Percentiles rank a stretch among this genome's conserved stretches.
Conservation (phyloP, 1,140 invertebrate species). For the Pollicipes pollicipes region DNA sequence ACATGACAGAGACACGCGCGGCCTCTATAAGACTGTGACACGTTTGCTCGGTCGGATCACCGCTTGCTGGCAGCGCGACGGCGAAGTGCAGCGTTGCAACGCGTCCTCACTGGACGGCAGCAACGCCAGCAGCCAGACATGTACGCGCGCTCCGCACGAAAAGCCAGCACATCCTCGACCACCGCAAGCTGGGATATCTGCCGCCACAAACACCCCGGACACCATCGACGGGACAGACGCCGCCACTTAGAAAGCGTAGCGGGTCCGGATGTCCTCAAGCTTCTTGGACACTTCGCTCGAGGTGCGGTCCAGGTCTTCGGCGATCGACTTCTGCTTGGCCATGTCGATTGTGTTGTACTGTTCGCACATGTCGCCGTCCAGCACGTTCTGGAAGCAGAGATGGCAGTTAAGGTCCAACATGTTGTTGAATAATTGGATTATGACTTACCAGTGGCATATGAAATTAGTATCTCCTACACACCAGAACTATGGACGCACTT, state of each 20-base stretch:
- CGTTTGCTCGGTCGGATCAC: background rate
- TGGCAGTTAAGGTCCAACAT: no score
- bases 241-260: conserved; percentile 70
- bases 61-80: no score
- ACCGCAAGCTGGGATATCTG: background rate
- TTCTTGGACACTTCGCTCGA: conserved; percentile 93
- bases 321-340: conserved; percentile 83
- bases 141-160: background rate
- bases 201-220: background rate
- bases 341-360: conserved; percentile 93
- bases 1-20: background rate
- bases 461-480: no score
- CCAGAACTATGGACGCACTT: no score
- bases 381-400: conserved; percentile 63
- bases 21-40: background rate
- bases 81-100: no score
- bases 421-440: no score
- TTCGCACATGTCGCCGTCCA: conserved; percentile 97
- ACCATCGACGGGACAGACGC: background rate
- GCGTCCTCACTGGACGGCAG: no score
- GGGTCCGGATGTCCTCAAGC: conserved; percentile 78
- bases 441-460: no score
- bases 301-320: conserved; percentile 80
- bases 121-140: no score
- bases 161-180: background rate